These are phyloP conservation scores for Rhinoraja longicauda DNA, from an alignment of 2,797 vertebrate genomes.

Conservation along the genomic window DNA sequence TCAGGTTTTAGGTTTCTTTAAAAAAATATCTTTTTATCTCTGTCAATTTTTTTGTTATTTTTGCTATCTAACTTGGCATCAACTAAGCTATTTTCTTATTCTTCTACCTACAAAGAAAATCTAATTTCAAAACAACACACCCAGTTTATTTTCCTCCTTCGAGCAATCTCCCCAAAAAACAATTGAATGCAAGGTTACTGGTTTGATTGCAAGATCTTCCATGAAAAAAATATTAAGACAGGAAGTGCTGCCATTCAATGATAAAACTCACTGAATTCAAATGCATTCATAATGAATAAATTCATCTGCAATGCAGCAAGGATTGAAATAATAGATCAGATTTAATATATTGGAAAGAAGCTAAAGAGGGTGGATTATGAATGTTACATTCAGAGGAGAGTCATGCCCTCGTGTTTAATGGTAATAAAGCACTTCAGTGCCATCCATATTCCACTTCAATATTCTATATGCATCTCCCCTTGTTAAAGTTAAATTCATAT, in stretches of 20 bases:
- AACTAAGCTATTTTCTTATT: neutral
- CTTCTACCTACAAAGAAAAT: neutral
- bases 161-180: neutral
- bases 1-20: no score
- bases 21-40: neutral
- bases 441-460: neutral
- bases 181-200: neutral
- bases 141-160: neutral
- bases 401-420: neutral
- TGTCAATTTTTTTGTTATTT: neutral
- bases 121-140: neutral
- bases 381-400: constrained; percentile 2
- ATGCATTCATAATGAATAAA: constrained; percentile 23
- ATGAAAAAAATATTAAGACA: neutral
- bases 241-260: neutral
- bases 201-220: neutral
- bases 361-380: neutral
- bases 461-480: neutral
- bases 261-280: neutral
- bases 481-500: neutral
- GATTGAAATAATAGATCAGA: neutral
- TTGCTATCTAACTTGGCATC: neutral
- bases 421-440: neutral
- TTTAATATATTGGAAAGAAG: constrained; percentile 2
- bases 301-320: neutral